A percentile compares a stretch with the other conserved stretches of the same genome.
These are phyloP conservation scores for Crocuta crocuta DNA, from an alignment of 2,113 vertebrate species.

Conservation along the genomic window DNA sequence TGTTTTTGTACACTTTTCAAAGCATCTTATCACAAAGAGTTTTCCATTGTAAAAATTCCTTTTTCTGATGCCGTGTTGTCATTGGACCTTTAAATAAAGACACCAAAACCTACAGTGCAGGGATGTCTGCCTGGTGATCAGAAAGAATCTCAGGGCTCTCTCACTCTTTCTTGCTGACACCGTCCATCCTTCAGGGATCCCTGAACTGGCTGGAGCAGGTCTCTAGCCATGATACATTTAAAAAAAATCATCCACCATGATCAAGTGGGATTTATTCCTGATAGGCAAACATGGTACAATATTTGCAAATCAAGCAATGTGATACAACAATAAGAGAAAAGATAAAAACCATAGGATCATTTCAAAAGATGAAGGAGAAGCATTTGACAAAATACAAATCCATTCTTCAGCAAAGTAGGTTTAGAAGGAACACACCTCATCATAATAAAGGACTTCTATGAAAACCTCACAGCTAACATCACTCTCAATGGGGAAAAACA, in stretches of 20 bases:
- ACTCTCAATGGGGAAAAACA: not conserved
- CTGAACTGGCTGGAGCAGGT: no score
- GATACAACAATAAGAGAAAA: not conserved
- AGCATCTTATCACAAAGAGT: no score
- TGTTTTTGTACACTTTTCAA: no score
- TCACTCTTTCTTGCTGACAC: no score
- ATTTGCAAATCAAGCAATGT: not conserved
- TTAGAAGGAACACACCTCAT: not conserved
- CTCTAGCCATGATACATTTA: not conserved
- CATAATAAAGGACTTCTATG: not conserved
- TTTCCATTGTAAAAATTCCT: no score
- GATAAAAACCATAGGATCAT: not conserved
- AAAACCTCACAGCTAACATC: not conserved
- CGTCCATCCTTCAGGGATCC: no score
- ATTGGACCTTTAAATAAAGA: no score
- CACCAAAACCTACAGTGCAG: no score
- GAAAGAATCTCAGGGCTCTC: no score
- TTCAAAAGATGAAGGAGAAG: not conserved
- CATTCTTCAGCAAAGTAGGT: not conserved
- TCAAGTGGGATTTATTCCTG: not conserved
- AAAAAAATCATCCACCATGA: not conserved
- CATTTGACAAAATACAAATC: not conserved
- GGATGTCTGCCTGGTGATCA: no score
- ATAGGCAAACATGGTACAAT: not conserved
- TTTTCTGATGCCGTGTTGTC: no score